Evolutionary conservation across 2,113 vertebrate genomes (phyloP), one percentile per base, ranked within the genome.

Genomic region (Colossoma macropomum): DNA sequence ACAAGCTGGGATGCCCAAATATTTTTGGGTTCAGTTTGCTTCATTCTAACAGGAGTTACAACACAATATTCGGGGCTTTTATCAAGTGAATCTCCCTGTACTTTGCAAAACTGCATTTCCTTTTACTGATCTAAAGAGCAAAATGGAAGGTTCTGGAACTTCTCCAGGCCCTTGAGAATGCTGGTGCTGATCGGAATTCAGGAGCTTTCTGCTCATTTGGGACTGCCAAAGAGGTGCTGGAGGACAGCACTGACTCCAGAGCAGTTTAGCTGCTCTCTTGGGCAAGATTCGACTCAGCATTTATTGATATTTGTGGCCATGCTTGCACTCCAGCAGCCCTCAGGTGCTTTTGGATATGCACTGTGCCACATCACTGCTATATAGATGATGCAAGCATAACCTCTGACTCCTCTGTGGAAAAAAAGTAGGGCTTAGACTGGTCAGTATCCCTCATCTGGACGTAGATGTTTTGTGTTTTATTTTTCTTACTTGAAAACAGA

Each of bases 281-380:
- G 69, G 54, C 68, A 80, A 27, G 70, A 81, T 27, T 81, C 0
- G 8, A 63, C 79, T 63, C 59, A 23, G 71, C 59, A 45, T 50
- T 27, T 74, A 65, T 74, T 80, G 66, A 60, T 71, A 25, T 75
- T 50, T 54, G 32, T 56, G 50, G 72, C 30, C 65, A 19, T 59
- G 45, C 30, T 0, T 63, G n/a, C 13, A 28, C 10, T 16, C 30
- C 60, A 63, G 27, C 60, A 63, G 21, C 72, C 60, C 34, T 28
- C n/a, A 68, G 60, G 30, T 56, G 34, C 48, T 56, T 72, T 77
- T 66, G 27, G 75, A 70, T 74, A 54, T 77, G 73, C 41, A 30
- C 38, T 4, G 34, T 56, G 65, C 50, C 0, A 8, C 60, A 66
- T 12, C 17, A 17, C 28, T 82, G 66, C 41, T 45, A 9, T 70